phyloP scores from a whole-genome alignment of 1,140 invertebrate genomes.

The Harlomillsia oculata region DNA sequence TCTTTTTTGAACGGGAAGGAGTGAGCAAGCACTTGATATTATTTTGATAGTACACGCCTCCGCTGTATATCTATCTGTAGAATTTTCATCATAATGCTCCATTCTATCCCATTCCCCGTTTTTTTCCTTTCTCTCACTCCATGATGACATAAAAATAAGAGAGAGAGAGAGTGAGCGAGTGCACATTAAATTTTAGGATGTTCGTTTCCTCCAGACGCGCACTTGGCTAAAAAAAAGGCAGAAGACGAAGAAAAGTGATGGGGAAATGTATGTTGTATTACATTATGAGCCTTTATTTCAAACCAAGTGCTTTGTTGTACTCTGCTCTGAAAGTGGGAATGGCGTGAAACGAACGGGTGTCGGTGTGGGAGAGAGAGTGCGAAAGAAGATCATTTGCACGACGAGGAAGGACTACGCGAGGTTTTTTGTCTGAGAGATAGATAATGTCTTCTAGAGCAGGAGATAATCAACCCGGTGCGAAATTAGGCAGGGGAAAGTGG shows the following conservation, averaged over 20 bases:
- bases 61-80: conserved; percentile 1
- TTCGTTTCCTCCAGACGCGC: conserved; percentile 4
- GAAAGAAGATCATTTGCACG: background rate
- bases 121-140: conserved; percentile 1
- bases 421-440: conserved; percentile 8
- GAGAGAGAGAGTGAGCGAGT: no score
- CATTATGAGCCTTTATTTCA: background rate
- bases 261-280: conserved; percentile 10
- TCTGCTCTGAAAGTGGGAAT: background rate
- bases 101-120: background rate
- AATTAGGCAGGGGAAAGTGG: conserved; percentile 21
- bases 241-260: conserved; percentile 1
- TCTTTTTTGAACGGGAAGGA: conserved; percentile 16
- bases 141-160: conserved; percentile 20
- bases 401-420: conserved; percentile 1
- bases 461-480: conserved; percentile 19
- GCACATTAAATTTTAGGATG: conserved; percentile 19
- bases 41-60: conserved; percentile 15
- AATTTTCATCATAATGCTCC: no score
- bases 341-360: background rate
- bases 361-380: background rate
- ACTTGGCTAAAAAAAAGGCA: background rate
- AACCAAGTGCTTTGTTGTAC: background rate
- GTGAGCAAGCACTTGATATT: conserved; percentile 14
- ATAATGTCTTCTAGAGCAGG: conserved; percentile 15